Evolutionary conservation across 2,888 invertebrate genomes (phyloP).

Genomic region (Drosophila paucipuncta): DNA sequence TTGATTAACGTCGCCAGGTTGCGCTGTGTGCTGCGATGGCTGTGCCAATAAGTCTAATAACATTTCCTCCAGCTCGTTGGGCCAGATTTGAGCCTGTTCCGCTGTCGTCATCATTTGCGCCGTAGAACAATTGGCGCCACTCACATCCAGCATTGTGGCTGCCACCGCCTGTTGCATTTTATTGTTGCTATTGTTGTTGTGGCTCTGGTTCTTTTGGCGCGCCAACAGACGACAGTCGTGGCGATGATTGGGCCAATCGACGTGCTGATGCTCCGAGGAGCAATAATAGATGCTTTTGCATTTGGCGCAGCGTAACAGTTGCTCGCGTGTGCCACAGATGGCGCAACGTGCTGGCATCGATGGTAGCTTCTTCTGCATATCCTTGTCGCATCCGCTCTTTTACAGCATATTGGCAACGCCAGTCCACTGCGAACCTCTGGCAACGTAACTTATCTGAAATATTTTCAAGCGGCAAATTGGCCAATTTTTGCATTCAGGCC

Average conservation of each 20-base stretch:
- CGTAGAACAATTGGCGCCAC: slow-evolving; percentile 63
- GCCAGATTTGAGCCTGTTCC: slow-evolving; percentile 62
- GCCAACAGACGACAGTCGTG: slow-evolving; percentile 87
- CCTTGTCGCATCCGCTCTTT: slow-evolving; percentile 71
- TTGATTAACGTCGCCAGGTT: slow-evolving; percentile 13
- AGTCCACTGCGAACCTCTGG: slow-evolving; percentile 55
- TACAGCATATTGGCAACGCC: slow-evolving; percentile 49
- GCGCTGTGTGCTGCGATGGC: slow-evolving; percentile 25
- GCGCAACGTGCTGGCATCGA: slow-evolving; percentile 67
- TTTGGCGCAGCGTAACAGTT: slow-evolving; percentile 89
- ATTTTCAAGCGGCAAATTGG: slow-evolving; percentile 33
- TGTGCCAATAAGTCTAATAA: slow-evolving; percentile 52
- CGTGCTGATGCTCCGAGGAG: slow-evolving; percentile 91
- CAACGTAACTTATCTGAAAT: slow-evolving; percentile 37
- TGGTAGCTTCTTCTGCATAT: slow-evolving; percentile 56
- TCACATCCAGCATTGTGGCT: slow-evolving; percentile 65
- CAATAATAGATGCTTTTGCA: slow-evolving; percentile 92
- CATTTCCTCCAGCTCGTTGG: slow-evolving; percentile 58
- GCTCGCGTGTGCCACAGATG: slow-evolving; percentile 82
- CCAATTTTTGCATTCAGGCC: slow-evolving; percentile 40
- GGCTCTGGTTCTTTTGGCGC: slow-evolving; percentile 69
- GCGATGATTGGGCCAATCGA: slow-evolving; percentile 93
- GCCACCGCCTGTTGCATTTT: slow-evolving; percentile 73
- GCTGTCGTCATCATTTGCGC: slow-evolving; percentile 65
- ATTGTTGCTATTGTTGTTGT: slow-evolving; percentile 65